These are phyloP conservation scores for Corydoras maculifer DNA, from an alignment of 2,113 vertebrate genomes.

Conservation along the genomic window DNA sequence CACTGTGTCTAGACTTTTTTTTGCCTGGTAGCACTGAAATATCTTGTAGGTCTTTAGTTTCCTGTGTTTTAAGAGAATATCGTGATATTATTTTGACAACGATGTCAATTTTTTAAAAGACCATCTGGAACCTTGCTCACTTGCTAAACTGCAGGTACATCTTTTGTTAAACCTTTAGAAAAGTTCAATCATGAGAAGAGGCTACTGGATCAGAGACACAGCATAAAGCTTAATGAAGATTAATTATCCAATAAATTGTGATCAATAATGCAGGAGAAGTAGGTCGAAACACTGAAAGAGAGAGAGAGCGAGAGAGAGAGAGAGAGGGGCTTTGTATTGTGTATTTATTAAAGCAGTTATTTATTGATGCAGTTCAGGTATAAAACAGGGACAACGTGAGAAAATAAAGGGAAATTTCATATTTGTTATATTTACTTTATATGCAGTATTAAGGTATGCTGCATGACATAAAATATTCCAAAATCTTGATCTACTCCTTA, in stretches of 20 bases:
- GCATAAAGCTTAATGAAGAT: slow-evolving; percentile 60
- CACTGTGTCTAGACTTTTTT: slow-evolving; percentile 1
- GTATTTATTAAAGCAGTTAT: no score
- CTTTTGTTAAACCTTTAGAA: slow-evolving; percentile 18
- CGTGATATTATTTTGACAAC: slow-evolving; percentile 20
- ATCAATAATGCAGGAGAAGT: slow-evolving; percentile 51
- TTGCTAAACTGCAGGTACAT: slow-evolving; percentile 18
- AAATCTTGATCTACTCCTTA: no score
- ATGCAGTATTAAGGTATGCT: no score
- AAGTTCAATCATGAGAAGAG: slow-evolving; percentile 30
- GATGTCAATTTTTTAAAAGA: slow-evolving; percentile 16
- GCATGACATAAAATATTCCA: no score
- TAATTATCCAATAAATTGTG: slow-evolving; percentile 56
- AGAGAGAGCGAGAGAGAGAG: no score
- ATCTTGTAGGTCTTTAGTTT: background rate
- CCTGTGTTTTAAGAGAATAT: slow-evolving; percentile 11
- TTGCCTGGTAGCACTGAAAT: slow-evolving; percentile 19
- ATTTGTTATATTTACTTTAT: no score
- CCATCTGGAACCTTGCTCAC: slow-evolving; percentile 25
- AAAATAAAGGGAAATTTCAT: no score
- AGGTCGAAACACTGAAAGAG: no score
- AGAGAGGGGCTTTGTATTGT: no score
- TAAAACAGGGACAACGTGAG: slow-evolving; percentile 4
- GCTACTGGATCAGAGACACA: slow-evolving; percentile 47
- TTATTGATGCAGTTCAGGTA: slow-evolving; percentile 40